phyloP scores from a whole-genome alignment of 2,797 vertebrate species.

The Platyrinchus mystaceus region DNA sequence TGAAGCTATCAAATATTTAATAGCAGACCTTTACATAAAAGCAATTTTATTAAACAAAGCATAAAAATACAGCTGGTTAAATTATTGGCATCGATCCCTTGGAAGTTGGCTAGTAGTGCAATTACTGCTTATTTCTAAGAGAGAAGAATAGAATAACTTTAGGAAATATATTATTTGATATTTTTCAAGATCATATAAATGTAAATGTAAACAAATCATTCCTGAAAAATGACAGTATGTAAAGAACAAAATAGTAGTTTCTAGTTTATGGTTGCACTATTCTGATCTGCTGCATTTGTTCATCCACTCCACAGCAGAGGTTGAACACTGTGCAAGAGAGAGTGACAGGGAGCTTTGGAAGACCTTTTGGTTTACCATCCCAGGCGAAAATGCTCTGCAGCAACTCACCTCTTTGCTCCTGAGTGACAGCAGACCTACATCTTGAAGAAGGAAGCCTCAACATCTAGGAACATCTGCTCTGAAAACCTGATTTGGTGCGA shows the following conservation, averaged over 20 bases:
- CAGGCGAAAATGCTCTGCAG: background rate
- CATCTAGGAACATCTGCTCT: background rate
- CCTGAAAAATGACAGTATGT: background rate
- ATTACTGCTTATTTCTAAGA: constrained; percentile 13
- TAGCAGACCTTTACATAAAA: constrained; percentile 58
- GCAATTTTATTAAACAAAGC: constrained; percentile 51
- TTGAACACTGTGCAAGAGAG: background rate
- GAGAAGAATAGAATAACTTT: constrained; percentile 4
- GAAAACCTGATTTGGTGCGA: background rate
- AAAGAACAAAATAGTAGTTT: background rate
- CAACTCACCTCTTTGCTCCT: background rate
- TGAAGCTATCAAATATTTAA: constrained; percentile 58
- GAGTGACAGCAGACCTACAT: background rate
- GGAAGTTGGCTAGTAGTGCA: background rate
- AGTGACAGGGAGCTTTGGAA: background rate
- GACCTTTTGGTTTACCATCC: background rate
- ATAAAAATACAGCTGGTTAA: constrained; percentile 43
- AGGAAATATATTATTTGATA: background rate
- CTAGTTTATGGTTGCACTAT: background rate
- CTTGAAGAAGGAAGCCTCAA: background rate
- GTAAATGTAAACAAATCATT: constrained; percentile 38
- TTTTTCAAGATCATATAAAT: constrained; percentile 42
- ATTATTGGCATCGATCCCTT: background rate
- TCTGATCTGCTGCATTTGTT: background rate
- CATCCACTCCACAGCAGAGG: background rate